Evolutionary conservation across 2,888 invertebrate genomes (phyloP), one percentile per base, ranked within the genome.

Genomic region (Mythimna lalbum): DNA sequence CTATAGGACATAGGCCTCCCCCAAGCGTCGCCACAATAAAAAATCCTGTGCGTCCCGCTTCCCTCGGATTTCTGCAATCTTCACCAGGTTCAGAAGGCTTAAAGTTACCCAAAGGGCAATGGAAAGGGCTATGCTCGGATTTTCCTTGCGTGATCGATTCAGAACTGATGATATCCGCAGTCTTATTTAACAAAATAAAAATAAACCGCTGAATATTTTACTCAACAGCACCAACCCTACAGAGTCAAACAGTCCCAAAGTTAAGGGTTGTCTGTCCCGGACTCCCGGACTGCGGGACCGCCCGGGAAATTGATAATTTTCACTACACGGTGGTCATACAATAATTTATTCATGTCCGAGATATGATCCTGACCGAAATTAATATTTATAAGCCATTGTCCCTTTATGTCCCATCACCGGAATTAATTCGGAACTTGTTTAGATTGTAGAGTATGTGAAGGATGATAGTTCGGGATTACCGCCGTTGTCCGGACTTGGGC

Each of bases 261-360:
- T 91, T 92, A 92, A 92, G 93, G 93, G 93, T 92, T 90, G 88
- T 84, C 82, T 76, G 82, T 69, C 82, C 83, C 81, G 76, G 73
- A 69, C 87, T 70, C 83, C 83, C 86, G 82, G 81, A 83, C 78
- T 80, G 65, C 69, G 68, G 85, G 86, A 82, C 85, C 83, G 81
- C 78, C 64, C 83, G 89, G 88, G 90, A 93, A 93, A 95, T 94
- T 94, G 95, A 95, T 95, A 95, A 95, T 94, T 93, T 93, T 91
- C 92, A 88, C 90, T 89, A 72, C 83, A 90, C 88, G 85, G 89
- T 90, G 89, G 91, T 90, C 90, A 89, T 92, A 84, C 89, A 92
- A 93, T 95, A 92, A 94, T 90, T 93, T 95, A 95, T 95, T 95
- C 95, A 95, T 94, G 92, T 90, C 81, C 84, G 74, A 90, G 92